A percentile compares a stretch with the other conserved stretches of the same genome.
Evolutionary conservation across 2,113 vertebrate species (phyloP).

Genomic region (Motacilla tschutschensis): DNA sequence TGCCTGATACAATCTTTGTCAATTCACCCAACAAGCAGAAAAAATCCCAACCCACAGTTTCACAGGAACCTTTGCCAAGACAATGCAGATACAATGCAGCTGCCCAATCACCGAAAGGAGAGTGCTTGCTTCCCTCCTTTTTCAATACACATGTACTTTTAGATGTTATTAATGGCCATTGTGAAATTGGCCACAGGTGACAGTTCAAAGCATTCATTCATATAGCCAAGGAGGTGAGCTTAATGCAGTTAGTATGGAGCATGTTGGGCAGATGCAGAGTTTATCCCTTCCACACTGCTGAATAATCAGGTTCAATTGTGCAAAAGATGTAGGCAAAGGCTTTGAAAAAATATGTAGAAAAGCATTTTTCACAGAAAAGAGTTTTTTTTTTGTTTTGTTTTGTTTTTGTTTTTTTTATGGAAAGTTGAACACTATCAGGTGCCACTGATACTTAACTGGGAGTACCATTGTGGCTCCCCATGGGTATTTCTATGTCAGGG

Average conservation of each 20-base stretch:
- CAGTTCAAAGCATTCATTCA: background rate
- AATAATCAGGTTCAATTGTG: background rate
- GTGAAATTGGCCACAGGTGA: background rate
- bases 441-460: background rate
- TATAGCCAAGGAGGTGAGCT: background rate
- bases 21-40: background rate
- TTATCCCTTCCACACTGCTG: background rate
- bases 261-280: background rate
- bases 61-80: background rate
- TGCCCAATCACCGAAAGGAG: background rate
- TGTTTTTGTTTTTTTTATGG: accelerated
- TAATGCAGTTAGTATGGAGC: background rate
- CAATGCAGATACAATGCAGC: background rate
- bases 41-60: accelerated
- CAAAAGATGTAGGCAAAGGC: background rate
- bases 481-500: background rate
- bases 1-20: background rate
- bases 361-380: background rate
- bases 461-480: background rate
- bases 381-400: no score
- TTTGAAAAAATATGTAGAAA: background rate
- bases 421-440: background rate
- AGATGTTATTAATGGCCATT: background rate
- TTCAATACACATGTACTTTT: background rate
- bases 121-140: background rate